A percentile compares a stretch with the other conserved stretches of the same genome.
phyloP scores from a whole-genome alignment of 2,888 invertebrate species.

The Eumacrocentrus americanus region DNA sequence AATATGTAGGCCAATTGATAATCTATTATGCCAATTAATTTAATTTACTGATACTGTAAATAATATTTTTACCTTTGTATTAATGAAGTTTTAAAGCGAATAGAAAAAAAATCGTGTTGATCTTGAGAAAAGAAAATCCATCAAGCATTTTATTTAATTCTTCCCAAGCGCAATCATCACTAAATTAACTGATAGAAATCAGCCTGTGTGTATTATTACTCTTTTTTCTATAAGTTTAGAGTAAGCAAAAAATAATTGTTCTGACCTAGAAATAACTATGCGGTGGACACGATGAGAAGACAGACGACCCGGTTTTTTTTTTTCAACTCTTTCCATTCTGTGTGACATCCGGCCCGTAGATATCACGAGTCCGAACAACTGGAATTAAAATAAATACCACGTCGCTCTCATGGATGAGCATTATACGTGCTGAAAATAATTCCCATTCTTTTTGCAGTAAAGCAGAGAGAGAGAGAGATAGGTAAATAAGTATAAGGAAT shows the following conservation, averaged over 20 bases:
- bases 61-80: constrained; percentile 7
- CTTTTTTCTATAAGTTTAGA: too few relatives aligned
- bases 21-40: constrained; percentile 1
- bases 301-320: constrained; percentile 27
- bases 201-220: too few relatives aligned
- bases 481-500: not conserved
- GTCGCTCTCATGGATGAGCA: not conserved
- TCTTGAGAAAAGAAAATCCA: not conserved
- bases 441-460: not conserved
- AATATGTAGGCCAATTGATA: too few relatives aligned
- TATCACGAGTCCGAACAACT: not conserved
- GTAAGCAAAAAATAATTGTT: constrained; percentile 29
- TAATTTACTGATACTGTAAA: not conserved
- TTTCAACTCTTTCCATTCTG: constrained; percentile 22
- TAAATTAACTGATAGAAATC: too few relatives aligned
- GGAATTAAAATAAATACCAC: constrained; percentile 18
- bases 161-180: too few relatives aligned
- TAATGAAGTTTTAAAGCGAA: not conserved
- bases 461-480: not conserved
- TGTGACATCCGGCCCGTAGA: constrained; percentile 18
- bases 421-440: constrained; percentile 5
- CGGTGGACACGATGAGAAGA: not conserved
- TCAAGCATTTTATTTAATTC: not conserved
- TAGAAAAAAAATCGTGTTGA: not conserved
- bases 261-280: constrained; percentile 29